Evolutionary conservation across 2,888 invertebrate species (phyloP).

Genomic region (Leptopilina syphax): DNA sequence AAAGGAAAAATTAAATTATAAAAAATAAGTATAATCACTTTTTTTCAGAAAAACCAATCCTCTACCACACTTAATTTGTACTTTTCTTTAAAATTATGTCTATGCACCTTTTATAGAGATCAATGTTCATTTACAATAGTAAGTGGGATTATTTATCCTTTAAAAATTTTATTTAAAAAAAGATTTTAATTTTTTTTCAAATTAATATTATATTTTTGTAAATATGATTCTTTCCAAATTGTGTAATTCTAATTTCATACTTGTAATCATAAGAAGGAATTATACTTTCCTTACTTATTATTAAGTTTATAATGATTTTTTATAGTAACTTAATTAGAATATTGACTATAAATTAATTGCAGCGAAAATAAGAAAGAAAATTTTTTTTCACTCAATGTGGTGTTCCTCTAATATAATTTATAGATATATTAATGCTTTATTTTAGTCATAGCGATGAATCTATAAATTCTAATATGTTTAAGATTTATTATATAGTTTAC

Average conservation of each 20-base stretch:
- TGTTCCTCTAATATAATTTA: no score
- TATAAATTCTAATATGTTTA: no score
- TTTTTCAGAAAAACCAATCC: no score
- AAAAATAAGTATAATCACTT: not conserved
- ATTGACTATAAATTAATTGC: slow-evolving; percentile 49
- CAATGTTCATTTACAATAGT: slow-evolving; percentile 16
- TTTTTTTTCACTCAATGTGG: not conserved
- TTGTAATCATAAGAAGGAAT: slow-evolving; percentile 40
- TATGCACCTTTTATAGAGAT: not conserved
- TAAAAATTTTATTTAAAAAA: not conserved
- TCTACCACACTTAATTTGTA: slow-evolving; percentile 23
- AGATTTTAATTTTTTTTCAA: not conserved
- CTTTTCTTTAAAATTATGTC: not conserved
- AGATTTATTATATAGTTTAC: slow-evolving; percentile 80
- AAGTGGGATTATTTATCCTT: slow-evolving; percentile 6
- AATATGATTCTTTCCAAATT: slow-evolving; percentile 4
- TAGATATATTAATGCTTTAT: no score
- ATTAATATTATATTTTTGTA: not conserved
- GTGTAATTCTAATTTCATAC: not conserved
- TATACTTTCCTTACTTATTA: slow-evolving; percentile 35
- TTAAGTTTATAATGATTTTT: slow-evolving; percentile 17
- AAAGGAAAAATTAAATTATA: not conserved
- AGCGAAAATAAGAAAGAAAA: slow-evolving; percentile 43
- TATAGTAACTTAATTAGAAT: slow-evolving; percentile 40
- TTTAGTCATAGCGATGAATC: no score